Evolutionary conservation across 2,888 invertebrate genomes (phyloP).

Genomic region (Eupithecia centaureata): DNA sequence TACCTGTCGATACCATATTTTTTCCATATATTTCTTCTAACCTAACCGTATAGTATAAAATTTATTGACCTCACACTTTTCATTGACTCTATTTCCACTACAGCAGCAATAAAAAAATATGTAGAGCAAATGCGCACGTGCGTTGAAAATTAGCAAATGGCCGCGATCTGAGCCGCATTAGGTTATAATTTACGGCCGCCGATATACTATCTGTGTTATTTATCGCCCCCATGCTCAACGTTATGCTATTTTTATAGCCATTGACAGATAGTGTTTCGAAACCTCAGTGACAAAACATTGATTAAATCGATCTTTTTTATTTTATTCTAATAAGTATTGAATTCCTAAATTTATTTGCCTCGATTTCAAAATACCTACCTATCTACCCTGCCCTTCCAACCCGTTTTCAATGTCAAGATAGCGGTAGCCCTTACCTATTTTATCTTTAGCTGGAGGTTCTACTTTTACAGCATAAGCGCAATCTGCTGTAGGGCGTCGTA

Average conservation of each 20-base stretch:
- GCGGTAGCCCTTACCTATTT: conserved; percentile 8
- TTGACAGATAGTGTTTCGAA: conserved; percentile 12
- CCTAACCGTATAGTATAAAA: too few species aligned
- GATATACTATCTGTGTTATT: conserved; percentile 34
- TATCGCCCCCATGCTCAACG: conserved; percentile 34
- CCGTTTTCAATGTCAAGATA: conserved; percentile 16
- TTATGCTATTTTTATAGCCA: conserved; percentile 33
- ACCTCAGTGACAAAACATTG: background rate
- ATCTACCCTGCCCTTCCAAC: conserved; percentile 6
- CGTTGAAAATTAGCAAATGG: conserved; percentile 23
- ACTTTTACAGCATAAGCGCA: background rate
- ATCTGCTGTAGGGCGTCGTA: conserved; percentile 50
- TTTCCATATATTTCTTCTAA: too few species aligned
- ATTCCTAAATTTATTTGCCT: background rate
- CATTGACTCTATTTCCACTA: background rate
- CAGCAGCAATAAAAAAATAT: conserved; percentile 4
- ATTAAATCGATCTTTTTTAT: background rate
- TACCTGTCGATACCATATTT: background rate
- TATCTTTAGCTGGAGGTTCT: conserved; percentile 21
- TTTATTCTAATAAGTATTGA: background rate
- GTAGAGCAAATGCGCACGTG: conserved; percentile 14
- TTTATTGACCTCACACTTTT: background rate
- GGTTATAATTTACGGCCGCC: conserved; percentile 35
- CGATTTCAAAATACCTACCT: background rate
- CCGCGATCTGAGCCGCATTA: conserved; percentile 16